phyloP scores from a whole-genome alignment of 2,113 vertebrate species.

The Apistogramma diplotaenia region DNA sequence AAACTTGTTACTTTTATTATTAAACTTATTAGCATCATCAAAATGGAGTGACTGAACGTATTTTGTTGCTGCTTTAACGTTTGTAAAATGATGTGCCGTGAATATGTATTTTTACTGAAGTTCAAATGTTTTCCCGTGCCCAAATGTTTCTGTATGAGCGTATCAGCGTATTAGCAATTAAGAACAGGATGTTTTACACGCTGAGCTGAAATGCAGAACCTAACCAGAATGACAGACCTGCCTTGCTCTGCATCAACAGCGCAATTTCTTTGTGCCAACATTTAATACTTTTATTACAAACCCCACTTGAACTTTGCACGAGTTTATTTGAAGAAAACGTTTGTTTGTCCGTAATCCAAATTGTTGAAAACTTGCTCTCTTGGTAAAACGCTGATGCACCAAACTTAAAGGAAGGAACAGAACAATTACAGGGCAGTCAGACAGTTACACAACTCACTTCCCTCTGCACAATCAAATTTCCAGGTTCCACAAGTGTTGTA shows the following conservation, averaged over 20 bases:
- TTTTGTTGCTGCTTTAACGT: neutral
- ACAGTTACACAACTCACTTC: conserved; percentile 48
- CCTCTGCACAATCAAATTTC: conserved; percentile 13
- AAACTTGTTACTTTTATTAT: no score
- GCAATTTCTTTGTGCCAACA: neutral
- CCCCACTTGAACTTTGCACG: conserved; percentile 3
- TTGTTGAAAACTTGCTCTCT: conserved; percentile 52
- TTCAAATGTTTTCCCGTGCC: neutral
- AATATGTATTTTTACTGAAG: no score
- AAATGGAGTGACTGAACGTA: neutral
- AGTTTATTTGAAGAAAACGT: conserved; percentile 64
- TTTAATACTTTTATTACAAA: conserved; percentile 21
- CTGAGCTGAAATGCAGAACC: neutral
- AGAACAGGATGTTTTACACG: neutral
- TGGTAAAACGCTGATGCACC: conserved; percentile 32
- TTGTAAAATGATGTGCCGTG: neutral
- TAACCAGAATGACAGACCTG: neutral
- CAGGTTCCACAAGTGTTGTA: conserved; percentile 16
- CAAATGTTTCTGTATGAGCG: neutral
- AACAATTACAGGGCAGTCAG: conserved; percentile 39
- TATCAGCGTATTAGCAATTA: neutral
- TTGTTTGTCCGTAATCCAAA: conserved; percentile 66
- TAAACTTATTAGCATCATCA: no score
- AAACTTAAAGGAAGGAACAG: conserved; percentile 52
- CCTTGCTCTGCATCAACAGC: neutral